Conservation (phyloP, 2,113 vertebrate species). For the Cyrtonyx montezumae region DNA sequence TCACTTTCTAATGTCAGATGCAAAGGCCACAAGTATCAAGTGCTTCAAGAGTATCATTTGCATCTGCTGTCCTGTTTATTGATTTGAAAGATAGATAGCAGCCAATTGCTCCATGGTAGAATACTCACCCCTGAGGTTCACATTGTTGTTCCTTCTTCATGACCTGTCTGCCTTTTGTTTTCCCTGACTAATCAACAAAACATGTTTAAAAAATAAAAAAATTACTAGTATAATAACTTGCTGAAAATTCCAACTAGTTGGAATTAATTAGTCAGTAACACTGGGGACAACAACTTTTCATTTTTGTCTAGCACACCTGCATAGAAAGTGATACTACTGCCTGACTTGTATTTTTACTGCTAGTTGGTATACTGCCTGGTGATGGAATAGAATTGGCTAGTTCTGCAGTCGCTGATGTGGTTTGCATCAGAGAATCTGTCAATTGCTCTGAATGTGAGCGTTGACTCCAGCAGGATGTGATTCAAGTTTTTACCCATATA, state of each 20-base stretch:
- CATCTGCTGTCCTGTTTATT: background rate
- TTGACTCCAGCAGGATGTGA: background rate
- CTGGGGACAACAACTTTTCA: background rate
- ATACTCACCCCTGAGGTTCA: background rate
- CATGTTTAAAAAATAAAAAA: background rate
- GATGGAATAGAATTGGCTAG: fast-evolving
- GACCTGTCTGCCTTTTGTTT: background rate
- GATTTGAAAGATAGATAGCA: background rate
- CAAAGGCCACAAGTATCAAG: background rate
- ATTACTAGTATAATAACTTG: background rate
- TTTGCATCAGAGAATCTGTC: background rate
- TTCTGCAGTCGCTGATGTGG: background rate
- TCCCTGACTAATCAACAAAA: background rate
- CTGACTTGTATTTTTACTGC: background rate
- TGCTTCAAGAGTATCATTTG: background rate
- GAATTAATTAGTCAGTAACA: background rate
- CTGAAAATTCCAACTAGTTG: background rate
- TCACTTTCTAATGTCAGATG: background rate
- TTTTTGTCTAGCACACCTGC: background rate
- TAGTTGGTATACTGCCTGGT: background rate
- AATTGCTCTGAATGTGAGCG: background rate
- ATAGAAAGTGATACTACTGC: background rate
- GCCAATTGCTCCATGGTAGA: background rate
- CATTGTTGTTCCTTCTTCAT: background rate
- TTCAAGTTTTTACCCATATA: fast-evolving